These are phyloP conservation scores for Acronicta aceris DNA, from an alignment of 2,888 invertebrate species.

Conservation along the genomic window DNA sequence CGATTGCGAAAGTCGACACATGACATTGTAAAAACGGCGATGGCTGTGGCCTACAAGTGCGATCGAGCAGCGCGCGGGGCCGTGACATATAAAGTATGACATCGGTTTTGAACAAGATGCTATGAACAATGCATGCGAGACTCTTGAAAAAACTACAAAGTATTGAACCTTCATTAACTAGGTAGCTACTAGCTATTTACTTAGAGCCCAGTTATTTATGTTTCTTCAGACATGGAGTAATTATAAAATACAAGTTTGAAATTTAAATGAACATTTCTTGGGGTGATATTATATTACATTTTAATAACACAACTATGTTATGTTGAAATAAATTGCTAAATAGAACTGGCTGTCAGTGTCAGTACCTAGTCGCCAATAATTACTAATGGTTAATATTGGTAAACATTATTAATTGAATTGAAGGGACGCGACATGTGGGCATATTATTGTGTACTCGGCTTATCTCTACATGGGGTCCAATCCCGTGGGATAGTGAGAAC, in stretches of 20 bases:
- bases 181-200: conserved; percentile 39
- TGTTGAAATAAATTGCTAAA: conserved; percentile 31
- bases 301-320: conserved; percentile 21
- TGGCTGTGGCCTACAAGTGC: conserved; percentile 87
- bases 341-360: conserved; percentile 27
- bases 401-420: conserved; percentile 71
- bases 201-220: conserved; percentile 12
- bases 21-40: conserved; percentile 86
- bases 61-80: conserved; percentile 81
- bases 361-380: conserved; percentile 9
- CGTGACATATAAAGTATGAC: conserved; percentile 86
- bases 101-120: conserved; percentile 74
- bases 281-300: conserved; percentile 30
- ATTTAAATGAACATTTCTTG: conserved; percentile 33
- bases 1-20: conserved; percentile 84
- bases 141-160: conserved; percentile 63
- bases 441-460: conserved; percentile 78
- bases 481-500: conserved; percentile 84
- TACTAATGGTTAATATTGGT: conserved; percentile 54
- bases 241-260: conserved; percentile 25
- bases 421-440: conserved; percentile 83
- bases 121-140: conserved; percentile 74
- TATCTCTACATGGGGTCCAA: conserved; percentile 85
- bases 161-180: conserved; percentile 52
- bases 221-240: conserved; percentile 13